Evolutionary conservation across 2,113 vertebrate species (phyloP).

Genomic region (Todiramphus chloris): DNA sequence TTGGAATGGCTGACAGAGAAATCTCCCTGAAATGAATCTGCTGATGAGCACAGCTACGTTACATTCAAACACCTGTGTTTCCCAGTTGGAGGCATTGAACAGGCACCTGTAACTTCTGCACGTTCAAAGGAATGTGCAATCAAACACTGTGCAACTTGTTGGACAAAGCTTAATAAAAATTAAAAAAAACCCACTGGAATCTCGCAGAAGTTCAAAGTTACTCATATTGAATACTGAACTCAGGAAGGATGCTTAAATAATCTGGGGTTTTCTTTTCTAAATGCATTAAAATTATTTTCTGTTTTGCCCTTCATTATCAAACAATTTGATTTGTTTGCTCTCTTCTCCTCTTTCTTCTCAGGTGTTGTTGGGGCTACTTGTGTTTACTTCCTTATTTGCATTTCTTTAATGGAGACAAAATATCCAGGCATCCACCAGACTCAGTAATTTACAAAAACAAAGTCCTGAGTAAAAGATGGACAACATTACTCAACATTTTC

Average conservation of each 20-base stretch:
- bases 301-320: not conserved
- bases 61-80: not conserved
- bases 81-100: not conserved
- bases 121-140: not conserved
- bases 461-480: not conserved
- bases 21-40: not conserved
- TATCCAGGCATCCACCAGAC: not conserved
- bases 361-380: not conserved
- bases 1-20: not conserved
- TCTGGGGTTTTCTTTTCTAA: not conserved
- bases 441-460: not conserved
- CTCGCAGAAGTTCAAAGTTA: not conserved
- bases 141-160: not conserved
- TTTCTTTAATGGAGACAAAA: not conserved
- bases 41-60: not conserved
- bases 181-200: not conserved
- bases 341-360: not conserved
- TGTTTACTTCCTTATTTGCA: conserved; percentile 14
- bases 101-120: not conserved
- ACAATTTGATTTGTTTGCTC: not conserved
- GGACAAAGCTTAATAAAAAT: not conserved
- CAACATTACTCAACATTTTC: not conserved
- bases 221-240: not conserved
- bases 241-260: not conserved
- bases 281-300: not conserved